phyloP scores from a whole-genome alignment of 2,797 vertebrate genomes.

The Ceyx erithaca region DNA sequence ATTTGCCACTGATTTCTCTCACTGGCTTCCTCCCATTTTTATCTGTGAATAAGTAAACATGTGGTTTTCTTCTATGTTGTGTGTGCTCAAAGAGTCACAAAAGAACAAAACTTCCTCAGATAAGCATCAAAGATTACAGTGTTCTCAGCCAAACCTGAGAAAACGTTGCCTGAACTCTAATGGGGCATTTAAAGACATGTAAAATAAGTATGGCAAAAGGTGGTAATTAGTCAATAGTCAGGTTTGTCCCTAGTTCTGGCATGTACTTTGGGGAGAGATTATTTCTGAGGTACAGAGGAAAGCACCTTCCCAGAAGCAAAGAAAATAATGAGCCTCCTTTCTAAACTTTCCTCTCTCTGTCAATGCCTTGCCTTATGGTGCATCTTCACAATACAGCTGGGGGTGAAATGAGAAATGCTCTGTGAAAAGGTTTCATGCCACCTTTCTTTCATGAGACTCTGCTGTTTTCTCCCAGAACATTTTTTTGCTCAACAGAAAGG shows the following conservation, averaged over 20 bases:
- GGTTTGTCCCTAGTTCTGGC: not conserved
- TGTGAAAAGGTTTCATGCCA: not conserved
- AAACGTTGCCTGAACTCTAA: not conserved
- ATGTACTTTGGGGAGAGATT: not conserved
- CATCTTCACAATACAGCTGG: not conserved
- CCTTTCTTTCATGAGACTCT: not conserved
- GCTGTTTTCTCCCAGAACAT: rapidly evolving
- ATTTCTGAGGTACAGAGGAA: not conserved
- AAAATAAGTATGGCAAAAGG: not conserved
- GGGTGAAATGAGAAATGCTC: not conserved
- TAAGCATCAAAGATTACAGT: not conserved
- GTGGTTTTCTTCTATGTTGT: not conserved
- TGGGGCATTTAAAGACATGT: not conserved
- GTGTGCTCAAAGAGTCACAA: not conserved
- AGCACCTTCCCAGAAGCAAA: not conserved
- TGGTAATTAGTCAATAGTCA: not conserved
- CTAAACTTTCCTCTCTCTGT: not conserved
- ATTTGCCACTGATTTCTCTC: not conserved
- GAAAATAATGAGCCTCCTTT: not conserved
- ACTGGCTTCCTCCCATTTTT: not conserved
- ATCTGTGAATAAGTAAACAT: not conserved
- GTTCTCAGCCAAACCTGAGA: not conserved
- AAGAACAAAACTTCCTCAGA: not conserved
- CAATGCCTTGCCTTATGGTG: rapidly evolving
- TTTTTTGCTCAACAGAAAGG: not conserved